These are phyloP conservation scores for Thumatha senex DNA, from an alignment of 2,888 invertebrate species.

Conservation along the genomic window DNA sequence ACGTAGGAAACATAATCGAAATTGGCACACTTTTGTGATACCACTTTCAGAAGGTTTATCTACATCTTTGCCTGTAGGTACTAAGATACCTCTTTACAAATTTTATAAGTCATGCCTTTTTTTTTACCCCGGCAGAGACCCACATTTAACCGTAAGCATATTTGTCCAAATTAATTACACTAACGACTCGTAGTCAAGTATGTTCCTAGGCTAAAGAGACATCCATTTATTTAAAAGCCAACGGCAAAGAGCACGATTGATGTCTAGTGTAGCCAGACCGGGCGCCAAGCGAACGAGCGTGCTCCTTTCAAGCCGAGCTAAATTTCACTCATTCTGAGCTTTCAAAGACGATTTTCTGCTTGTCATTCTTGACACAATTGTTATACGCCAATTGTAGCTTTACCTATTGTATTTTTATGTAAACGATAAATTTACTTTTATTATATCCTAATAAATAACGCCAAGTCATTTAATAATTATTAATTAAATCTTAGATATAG, in stretches of 20 bases:
- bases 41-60: no score
- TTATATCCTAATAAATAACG: not conserved
- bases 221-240: slow-evolving; percentile 37
- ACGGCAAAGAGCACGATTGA: slow-evolving; percentile 9
- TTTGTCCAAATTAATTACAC: slow-evolving; percentile 8
- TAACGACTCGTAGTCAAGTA: slow-evolving; percentile 17
- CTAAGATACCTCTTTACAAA: not conserved
- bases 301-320: slow-evolving; percentile 9
- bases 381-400: slow-evolving; percentile 31
- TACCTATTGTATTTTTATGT: slow-evolving; percentile 5
- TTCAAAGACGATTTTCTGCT: slow-evolving; percentile 63
- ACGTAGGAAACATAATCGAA: no score
- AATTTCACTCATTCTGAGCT: slow-evolving; percentile 42
- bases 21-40: no score
- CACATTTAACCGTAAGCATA: no score
- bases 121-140: no score
- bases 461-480: not conserved
- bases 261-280: slow-evolving; percentile 18
- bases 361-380: slow-evolving; percentile 65
- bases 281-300: slow-evolving; percentile 8
- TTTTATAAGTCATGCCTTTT: no score
- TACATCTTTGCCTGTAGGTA: no score
- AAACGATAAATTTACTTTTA: slow-evolving; percentile 4
- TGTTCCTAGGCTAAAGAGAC: slow-evolving; percentile 34
- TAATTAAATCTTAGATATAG: not conserved